Base-by-base conservation (phyloP, 1,140 invertebrate species). In the Cherax quadricarinatus region DNA sequence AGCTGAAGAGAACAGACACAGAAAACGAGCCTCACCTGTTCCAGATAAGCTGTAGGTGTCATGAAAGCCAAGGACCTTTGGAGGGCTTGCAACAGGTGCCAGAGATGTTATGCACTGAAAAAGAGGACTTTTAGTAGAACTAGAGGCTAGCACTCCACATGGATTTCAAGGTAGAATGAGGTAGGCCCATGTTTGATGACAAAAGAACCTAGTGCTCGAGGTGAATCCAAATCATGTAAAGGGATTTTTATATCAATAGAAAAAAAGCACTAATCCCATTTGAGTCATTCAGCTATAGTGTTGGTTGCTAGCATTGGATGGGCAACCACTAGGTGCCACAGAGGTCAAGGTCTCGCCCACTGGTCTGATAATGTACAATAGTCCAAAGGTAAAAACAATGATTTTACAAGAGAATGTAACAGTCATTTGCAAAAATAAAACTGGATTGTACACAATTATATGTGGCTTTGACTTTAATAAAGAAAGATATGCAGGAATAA, bases 1-100 rank as follows among this genome's bases (percentile, higher is more conserved):
- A 66, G 57, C 24, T 70, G 62, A 30, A 66, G 84, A 86, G 41
- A 86, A 70, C 48, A 86, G 30, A 48, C 62, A 86, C 62, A 86
- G 57, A 24, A 66, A 24, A 49, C 18, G 24, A 70, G 62, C 57
- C 48, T 66, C 62, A 41, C n/a, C 62, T 70, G 62, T 48, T 62
- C 66, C n/a, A 18, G 62, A 21, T n/a, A 24, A 21, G 51, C 60
- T 16, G 14, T 21, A 66, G 62, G 18, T 66, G 62, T 14, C 62
- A 66, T 66, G 62, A 16, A 18, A 18, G 18, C 62, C 62, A 66
- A 21, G 62, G 7, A 66, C 62, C 5, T 21, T 21, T 5, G 57
- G 57, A 10, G 16, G 57, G 57, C 9, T 16, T 16, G 16, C 57
- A 60, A 16, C 16, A 16, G 57, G 57, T 60, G 0, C 9, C 57